Evolutionary conservation across 2,797 vertebrate genomes (phyloP).

Genomic region (Enoplosus armatus): DNA sequence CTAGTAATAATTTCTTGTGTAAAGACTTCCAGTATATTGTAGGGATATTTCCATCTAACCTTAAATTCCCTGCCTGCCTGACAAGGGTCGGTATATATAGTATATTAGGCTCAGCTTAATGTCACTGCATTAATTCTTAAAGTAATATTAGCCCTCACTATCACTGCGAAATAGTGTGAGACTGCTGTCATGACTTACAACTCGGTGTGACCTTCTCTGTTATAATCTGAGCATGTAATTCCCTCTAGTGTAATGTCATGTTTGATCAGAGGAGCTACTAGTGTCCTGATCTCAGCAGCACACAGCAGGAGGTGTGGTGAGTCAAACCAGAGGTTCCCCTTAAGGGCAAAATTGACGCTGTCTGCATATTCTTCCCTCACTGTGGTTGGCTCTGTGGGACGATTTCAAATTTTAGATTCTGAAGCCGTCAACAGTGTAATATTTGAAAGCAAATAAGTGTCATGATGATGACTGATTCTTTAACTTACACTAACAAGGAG

Average conservation of each 20-base stretch:
- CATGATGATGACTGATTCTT: constrained; percentile 20
- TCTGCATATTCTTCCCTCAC: constrained; percentile 80
- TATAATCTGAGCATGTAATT: constrained; percentile 86
- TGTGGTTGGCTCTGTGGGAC: constrained; percentile 56
- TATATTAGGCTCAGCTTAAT: constrained; percentile 64
- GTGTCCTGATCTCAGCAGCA: constrained; percentile 84
- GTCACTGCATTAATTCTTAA: constrained; percentile 79
- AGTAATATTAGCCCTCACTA: constrained; percentile 74
- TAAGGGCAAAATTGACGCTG: constrained; percentile 84
- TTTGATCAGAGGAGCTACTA: constrained; percentile 87
- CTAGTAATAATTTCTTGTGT: not conserved
- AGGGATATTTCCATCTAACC: constrained; percentile 34
- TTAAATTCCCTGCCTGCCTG: constrained; percentile 30
- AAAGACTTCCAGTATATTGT: constrained; percentile 2
- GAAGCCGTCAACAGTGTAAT: not conserved
- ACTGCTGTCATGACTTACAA: constrained; percentile 80
- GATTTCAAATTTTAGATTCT: constrained; percentile 45
- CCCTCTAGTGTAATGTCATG: constrained; percentile 88
- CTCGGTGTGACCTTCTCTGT: constrained; percentile 86
- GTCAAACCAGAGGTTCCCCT: constrained; percentile 84
- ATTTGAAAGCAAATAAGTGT: constrained; percentile 13
- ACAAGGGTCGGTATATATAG: constrained; percentile 19
- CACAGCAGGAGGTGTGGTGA: constrained; percentile 82
- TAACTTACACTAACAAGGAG: not conserved
- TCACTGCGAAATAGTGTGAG: constrained; percentile 71